Percentiles rank a stretch among this genome's conserved stretches.
Conservation (phyloP, 2,113 vertebrate species). For the Atherinomorus stipes region DNA sequence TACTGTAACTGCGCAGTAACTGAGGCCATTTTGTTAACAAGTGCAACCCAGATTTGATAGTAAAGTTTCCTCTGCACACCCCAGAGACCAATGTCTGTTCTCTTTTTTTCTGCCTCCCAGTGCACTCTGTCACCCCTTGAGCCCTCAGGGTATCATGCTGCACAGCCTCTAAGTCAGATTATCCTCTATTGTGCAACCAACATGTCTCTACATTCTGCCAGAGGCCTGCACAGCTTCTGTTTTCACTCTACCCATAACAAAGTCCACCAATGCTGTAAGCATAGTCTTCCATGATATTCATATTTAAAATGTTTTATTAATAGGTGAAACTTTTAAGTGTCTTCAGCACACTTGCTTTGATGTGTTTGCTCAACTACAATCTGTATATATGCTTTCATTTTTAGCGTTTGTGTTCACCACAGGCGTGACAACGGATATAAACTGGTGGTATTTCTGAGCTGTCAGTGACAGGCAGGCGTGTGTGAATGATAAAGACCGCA, state of each 20-base stretch:
- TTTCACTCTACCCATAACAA: conserved; percentile 32
- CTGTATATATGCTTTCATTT: conserved; percentile 48
- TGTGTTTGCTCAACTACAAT: conserved; percentile 27
- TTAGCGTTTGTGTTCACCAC: conserved; percentile 41
- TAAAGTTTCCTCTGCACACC: conserved; percentile 43
- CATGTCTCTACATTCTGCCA: conserved; percentile 57
- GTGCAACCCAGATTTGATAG: conserved; percentile 34
- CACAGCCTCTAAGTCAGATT: conserved; percentile 63
- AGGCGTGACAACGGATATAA: conserved; percentile 51
- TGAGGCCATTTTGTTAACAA: conserved; percentile 43
- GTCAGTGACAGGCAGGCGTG: conserved; percentile 72
- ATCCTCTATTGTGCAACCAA: conserved; percentile 65
- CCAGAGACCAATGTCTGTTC: conserved; percentile 44
- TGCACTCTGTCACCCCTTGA: conserved; percentile 70
- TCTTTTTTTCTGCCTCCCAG: conserved; percentile 26
- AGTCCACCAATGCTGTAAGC: conserved; percentile 6
- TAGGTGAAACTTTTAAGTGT: neutral
- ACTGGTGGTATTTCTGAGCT: conserved; percentile 63
- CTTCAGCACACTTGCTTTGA: conserved; percentile 14
- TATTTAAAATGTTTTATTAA: conserved; percentile 4
- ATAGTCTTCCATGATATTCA: conserved; percentile 16
- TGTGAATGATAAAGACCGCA: conserved; percentile 80
- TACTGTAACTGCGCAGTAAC: conserved; percentile 18
- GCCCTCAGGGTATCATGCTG: conserved; percentile 69
- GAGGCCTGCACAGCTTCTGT: conserved; percentile 44